phyloP scores from a whole-genome alignment of 35 echinoderm and acorn worm species.

The Heliocidaris erythrogramma region DNA sequence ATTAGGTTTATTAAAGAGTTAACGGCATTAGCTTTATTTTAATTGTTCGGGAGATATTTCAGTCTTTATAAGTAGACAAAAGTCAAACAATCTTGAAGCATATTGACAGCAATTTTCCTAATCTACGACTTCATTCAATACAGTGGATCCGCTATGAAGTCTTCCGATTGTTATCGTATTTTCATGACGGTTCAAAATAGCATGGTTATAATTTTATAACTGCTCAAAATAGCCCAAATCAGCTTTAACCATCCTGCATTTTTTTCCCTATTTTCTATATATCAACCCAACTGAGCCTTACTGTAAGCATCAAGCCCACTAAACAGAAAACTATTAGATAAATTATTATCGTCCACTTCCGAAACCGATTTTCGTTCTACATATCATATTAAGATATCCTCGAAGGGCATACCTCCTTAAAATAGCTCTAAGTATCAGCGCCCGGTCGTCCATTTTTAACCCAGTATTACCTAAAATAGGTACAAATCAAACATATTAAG shows the following conservation, averaged over 20 bases:
- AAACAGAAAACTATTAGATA: not conserved
- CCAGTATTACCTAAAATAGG: not conserved
- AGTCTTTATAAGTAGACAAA: no score
- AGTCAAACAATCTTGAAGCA: conserved; percentile 13
- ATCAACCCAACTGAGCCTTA: no score
- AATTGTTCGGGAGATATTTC: no score
- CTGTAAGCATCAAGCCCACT: not conserved
- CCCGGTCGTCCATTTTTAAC: not conserved
- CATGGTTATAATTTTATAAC: no score
- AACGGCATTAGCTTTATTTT: no score
- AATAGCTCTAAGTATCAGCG: not conserved
- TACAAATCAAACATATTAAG: not conserved
- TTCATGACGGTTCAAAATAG: no score
- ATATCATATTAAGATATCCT: not conserved
- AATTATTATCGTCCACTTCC: not conserved
- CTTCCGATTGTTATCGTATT: no score
- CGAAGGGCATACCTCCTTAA: not conserved
- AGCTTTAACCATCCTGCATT: no score
- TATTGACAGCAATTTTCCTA: not conserved
- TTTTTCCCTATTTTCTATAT: no score
- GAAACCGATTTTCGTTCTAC: not conserved
- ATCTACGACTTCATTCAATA: not conserved
- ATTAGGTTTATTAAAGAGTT: no score
- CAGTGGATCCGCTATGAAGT: not conserved
- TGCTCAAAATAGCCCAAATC: no score